phyloP scores from a whole-genome alignment of 2,113 vertebrate species.

The Epinephelus lanceolatus region DNA sequence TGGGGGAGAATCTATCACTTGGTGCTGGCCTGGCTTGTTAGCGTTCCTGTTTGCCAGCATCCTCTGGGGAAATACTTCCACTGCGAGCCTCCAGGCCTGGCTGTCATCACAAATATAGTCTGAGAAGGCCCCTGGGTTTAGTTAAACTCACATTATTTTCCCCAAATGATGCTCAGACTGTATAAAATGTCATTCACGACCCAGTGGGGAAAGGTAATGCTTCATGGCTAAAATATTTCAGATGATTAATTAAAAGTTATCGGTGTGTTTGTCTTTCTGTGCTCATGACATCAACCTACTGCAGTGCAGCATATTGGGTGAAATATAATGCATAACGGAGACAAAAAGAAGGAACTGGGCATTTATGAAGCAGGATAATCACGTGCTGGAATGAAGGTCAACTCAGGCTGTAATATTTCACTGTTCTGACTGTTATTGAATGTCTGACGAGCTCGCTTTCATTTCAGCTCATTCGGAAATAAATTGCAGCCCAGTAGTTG shows the following conservation, averaged over 20 bases:
- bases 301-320: background rate
- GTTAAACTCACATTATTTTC: slow-evolving; percentile 50
- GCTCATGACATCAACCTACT: background rate
- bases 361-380: slow-evolving; percentile 17
- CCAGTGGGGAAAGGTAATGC: slow-evolving; percentile 27
- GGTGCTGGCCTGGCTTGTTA: slow-evolving; percentile 48
- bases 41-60: slow-evolving; percentile 44
- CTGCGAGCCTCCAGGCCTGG: slow-evolving; percentile 25
- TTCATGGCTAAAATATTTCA: background rate
- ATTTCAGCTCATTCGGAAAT: slow-evolving; percentile 46
- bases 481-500: slow-evolving; percentile 46
- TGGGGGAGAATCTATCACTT: slow-evolving; percentile 20
- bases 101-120: slow-evolving; percentile 65
- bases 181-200: slow-evolving; percentile 43
- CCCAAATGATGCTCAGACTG: slow-evolving; percentile 31
- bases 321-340: background rate
- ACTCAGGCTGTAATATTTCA: slow-evolving; percentile 41
- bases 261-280: slow-evolving; percentile 3
- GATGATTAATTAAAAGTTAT: slow-evolving; percentile 22
- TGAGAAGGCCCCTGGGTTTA: slow-evolving; percentile 43
- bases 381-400: slow-evolving; percentile 47
- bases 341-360: slow-evolving; percentile 15
- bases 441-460: slow-evolving; percentile 50
- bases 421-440: slow-evolving; percentile 29
- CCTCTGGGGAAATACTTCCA: slow-evolving; percentile 44